These are phyloP conservation scores for Coenobita brevimanus DNA, from an alignment of 1,140 invertebrate genomes.

Conservation along the genomic window DNA sequence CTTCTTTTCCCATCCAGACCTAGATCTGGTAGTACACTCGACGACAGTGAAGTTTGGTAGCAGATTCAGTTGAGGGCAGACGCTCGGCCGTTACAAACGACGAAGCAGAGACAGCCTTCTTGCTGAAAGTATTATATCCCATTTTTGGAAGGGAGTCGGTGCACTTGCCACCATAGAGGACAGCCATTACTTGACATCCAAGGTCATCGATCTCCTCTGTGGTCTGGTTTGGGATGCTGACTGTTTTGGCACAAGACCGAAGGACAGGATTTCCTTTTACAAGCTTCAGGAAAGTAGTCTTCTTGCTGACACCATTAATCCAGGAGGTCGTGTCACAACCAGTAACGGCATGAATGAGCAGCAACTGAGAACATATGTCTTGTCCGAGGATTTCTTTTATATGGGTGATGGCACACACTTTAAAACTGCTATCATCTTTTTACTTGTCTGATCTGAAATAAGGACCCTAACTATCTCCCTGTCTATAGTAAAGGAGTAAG, in stretches of 20 bases:
- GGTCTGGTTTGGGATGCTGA: background rate
- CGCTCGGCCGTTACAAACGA: background rate
- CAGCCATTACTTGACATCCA: conserved; percentile 1
- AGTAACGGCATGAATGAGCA: background rate
- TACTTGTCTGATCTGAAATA: background rate
- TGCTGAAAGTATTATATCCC: background rate
- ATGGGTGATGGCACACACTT: background rate
- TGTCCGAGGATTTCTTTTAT: background rate
- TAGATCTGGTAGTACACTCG: background rate
- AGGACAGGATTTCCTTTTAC: background rate
- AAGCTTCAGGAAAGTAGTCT: background rate
- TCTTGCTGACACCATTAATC: background rate
- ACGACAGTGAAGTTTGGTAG: background rate
- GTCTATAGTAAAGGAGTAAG: background rate
- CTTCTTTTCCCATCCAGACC: background rate
- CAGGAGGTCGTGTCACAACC: background rate
- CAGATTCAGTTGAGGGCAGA: background rate
- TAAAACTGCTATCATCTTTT: background rate
- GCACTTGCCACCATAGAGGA: background rate
- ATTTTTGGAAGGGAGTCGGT: background rate
- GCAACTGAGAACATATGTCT: background rate
- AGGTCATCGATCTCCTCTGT: background rate
- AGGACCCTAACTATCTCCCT: background rate
- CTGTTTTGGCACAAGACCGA: background rate
- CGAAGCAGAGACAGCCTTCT: background rate